phyloP scores from a whole-genome alignment of 2,888 invertebrate genomes.

The Ophraella communa region DNA sequence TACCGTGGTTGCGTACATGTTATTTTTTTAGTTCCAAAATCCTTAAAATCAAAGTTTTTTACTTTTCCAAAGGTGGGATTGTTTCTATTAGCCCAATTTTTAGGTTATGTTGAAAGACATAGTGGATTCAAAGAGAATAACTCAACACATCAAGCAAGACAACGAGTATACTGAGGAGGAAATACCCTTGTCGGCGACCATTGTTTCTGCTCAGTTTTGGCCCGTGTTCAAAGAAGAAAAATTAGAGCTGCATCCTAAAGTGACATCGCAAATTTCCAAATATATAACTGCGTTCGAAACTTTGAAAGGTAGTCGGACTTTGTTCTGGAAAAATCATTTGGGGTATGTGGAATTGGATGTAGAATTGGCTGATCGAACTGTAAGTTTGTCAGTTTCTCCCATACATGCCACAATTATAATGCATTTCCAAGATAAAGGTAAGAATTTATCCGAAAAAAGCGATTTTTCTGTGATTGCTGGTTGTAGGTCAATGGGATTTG shows the following conservation, averaged over 20 bases:
- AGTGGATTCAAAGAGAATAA: conserved; percentile 92
- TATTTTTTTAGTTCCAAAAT: not conserved
- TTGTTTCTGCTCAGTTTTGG: conserved; percentile 99
- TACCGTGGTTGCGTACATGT: not conserved
- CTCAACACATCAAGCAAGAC: conserved; percentile 82
- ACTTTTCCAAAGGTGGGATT: no score
- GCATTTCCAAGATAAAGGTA: conserved; percentile 88
- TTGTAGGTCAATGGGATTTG: conserved; percentile 79
- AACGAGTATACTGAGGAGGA: conserved; percentile 61
- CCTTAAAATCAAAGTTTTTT: not conserved
- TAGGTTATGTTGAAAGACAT: conserved; percentile 91
- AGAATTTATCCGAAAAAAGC: no score
- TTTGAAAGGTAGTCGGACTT: conserved; percentile 88
- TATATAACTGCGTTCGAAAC: conserved; percentile 92
- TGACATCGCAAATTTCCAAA: conserved; percentile 80
- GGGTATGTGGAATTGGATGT: conserved; percentile 91
- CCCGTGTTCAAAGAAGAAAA: conserved; percentile 95
- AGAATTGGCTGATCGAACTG: conserved; percentile 77
- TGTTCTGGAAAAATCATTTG: conserved; percentile 93
- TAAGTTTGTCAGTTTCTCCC: conserved; percentile 87
- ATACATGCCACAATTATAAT: conserved; percentile 93
- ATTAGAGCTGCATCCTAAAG: conserved; percentile 80
- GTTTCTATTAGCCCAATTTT: no score
- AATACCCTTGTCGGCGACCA: conserved; percentile 80
- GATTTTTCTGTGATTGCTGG: conserved; percentile 29